Evolutionary conservation across 2,888 invertebrate species (phyloP), one percentile per base, ranked within the genome.

Genomic region (Resseliella maxima): DNA sequence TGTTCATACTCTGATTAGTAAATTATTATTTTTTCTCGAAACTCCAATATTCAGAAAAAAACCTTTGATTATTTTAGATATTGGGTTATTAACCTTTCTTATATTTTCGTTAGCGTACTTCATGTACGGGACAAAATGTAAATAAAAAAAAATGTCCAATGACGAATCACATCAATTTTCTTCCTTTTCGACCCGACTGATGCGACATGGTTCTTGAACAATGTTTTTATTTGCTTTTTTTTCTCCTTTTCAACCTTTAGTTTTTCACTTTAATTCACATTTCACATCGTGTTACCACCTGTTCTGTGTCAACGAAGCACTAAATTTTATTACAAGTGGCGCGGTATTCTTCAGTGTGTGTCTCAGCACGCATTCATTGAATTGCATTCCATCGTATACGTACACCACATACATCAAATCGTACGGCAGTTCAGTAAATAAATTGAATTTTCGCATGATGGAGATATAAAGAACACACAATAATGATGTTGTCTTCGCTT

Each of bases 261-360:
- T 8, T 59, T 50, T 72, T 72, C 72, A 83, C 24, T 83, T 64
- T 24, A 83, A 83, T 83, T 36, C 38, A 38, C 38, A 83, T 38
- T 83, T 83, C 83, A 83, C 83, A 72, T 72, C 72, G 38, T 3
- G 24, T 38, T 83, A 38, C 83, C 83, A 83, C 83, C 83, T 83
- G 83, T 38, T 83, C 83, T 38, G 83, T 38, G 83, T 83, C 83
- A 83, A 83, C 72, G n/a, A 83, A 83, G 83, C 83, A 83, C 83
- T 83, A 36, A 83, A 83, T 83, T 83, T 83, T 36, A 83, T 83
- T 83, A 38, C 83, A n/a, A 38, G 38, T 83, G 36, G 38, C 83
- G 83, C 38, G 83, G 2, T n/a, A 12, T 36, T 36, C 38, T n/a
- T 6, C 27, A 64, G 6, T 38, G 83, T 6, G n/a, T 38, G 8